Percentiles rank a stretch among this genome's conserved stretches.
Conservation (phyloP, 2,888 invertebrate genomes). For the Bombyx huttoni region DNA sequence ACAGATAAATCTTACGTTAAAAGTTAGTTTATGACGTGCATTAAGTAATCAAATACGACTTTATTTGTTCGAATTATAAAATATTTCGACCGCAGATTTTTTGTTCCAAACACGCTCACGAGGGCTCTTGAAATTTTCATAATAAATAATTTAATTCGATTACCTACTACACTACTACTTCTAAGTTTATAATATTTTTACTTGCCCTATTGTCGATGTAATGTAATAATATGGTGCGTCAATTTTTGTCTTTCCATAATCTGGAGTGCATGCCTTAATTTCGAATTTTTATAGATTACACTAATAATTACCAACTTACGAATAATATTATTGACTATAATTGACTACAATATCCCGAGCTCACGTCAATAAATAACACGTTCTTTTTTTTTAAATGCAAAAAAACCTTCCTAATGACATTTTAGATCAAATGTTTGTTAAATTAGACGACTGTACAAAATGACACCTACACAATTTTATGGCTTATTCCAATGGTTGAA, state of each 20-base stretch:
- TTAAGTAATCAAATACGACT: too few species aligned
- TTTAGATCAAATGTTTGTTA: neutral
- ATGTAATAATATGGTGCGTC: too few species aligned
- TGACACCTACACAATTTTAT: neutral
- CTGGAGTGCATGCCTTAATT: neutral
- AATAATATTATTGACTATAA: neutral
- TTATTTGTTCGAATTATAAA: too few species aligned
- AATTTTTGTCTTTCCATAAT: neutral
- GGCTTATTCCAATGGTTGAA: neutral
- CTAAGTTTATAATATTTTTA: too few species aligned
- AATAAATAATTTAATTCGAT: too few species aligned
- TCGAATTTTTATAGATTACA: neutral
- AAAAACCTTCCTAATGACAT: neutral
- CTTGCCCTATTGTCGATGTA: too few species aligned
- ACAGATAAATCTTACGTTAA: too few species aligned
- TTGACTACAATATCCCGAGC: neutral
- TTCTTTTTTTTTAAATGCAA: neutral
- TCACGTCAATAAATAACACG: neutral
- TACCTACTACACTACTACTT: too few species aligned
- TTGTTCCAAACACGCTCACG: too few species aligned
- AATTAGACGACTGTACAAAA: neutral
- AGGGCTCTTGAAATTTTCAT: too few species aligned
- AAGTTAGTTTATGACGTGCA: neutral
- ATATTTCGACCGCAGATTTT: too few species aligned
- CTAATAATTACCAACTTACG: neutral